Evolutionary conservation across 1,140 invertebrate genomes (phyloP).

Genomic region (Galleria mellonella): DNA sequence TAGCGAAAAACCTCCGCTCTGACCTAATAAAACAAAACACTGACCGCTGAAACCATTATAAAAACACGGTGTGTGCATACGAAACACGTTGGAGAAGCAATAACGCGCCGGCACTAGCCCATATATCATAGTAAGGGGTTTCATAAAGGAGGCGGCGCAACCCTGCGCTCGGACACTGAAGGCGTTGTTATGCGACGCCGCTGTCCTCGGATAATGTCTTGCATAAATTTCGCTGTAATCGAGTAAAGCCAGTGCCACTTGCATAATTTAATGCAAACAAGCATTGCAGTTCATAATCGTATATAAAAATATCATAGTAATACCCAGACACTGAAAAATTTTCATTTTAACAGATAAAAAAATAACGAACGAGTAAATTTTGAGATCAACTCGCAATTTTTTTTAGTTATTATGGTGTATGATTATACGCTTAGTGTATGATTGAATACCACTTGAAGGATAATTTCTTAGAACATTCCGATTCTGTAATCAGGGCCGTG

Average conservation of each 20-base stretch:
- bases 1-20: conserved; percentile 38
- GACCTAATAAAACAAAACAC: conserved; percentile 13
- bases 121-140: conserved; percentile 57
- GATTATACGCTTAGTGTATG: too few species aligned
- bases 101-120: conserved; percentile 52
- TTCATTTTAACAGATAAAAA: too few species aligned
- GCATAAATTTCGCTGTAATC: conserved; percentile 69
- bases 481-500: too few species aligned
- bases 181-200: conserved; percentile 60
- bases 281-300: conserved; percentile 30
- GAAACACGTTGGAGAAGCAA: conserved; percentile 44
- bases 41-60: conserved; percentile 1
- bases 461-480: too few species aligned
- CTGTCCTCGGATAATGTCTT: conserved; percentile 65
- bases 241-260: conserved; percentile 40
- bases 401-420: too few species aligned
- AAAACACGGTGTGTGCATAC: conserved; percentile 16
- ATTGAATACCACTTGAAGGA: too few species aligned
- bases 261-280: conserved; percentile 46
- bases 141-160: conserved; percentile 49
- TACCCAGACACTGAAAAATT: too few species aligned
- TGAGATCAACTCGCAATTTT: too few species aligned
- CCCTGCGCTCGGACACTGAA: conserved; percentile 52
- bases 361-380: too few species aligned
- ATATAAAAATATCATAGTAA: too few species aligned